Base-by-base conservation (phyloP, 2,113 vertebrate species). In the Mastomys natalensis region DNA sequence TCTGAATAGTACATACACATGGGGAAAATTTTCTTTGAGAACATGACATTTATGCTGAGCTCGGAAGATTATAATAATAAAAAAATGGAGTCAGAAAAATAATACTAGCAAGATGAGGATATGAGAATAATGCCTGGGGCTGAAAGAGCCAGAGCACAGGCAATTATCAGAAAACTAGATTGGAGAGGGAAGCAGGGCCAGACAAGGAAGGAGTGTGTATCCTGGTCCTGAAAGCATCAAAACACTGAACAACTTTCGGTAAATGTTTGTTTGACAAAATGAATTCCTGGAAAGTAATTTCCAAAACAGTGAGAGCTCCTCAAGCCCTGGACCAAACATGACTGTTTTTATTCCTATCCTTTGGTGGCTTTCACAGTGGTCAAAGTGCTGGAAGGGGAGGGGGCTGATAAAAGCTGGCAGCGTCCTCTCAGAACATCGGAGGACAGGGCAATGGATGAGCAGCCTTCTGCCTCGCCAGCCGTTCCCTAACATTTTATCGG, bases 211-310 rank as follows among this genome's bases (percentile, higher is more conserved):
- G 40, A 76, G 24, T 34, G 93, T 24, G 15, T 51, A 29, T 58
- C 48, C 66, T 73, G 87, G 64, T 7, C 45, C n/a, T 70, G n/a
- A 58, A 72, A 86, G 43, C 72, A 81, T 0, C 60, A 22, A 68
- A 76, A 94, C 68, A 17, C 70, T 29, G 45, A 87, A 45, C 66
- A 77, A 88, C 72, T 7, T 19, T 74, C 48, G 17, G 64, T 68
- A 94, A 93, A 37, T 72, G 89, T 51, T 51, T 29, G 13, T 76
- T 45, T 64, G 74, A 95, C 87, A 91, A 84, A 89, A 89, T 5
- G 55, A 96, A 81, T 91, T 70, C 70, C 53, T n/a, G 45, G 82
- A 85, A 89, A 81, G 53, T 87, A 81, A 87, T 87, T 96, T 96
- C 82, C 73, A 34, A 66, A 78, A 29, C 3, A 62, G 43, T 29